Percentiles rank a stretch among this genome's conserved stretches.
Conservation (phyloP, 37 sponge, comb jelly and placozoan genomes). For the Geodia barretti region DNA sequence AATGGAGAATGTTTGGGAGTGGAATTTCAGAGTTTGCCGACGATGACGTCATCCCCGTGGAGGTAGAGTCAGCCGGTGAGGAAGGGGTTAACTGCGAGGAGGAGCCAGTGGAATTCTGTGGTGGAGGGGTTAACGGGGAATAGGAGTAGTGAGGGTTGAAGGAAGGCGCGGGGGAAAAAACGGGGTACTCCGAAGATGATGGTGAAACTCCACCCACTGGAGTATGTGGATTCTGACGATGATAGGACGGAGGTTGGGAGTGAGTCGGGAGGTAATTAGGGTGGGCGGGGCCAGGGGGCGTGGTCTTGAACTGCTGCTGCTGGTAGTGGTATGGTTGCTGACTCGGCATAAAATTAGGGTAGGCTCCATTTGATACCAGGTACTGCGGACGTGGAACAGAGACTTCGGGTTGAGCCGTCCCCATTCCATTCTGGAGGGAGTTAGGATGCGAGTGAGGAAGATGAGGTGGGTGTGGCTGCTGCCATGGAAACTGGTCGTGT, state of each 20-base stretch:
- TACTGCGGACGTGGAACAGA: not conserved
- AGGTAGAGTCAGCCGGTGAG: not conserved
- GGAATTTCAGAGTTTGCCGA: not conserved
- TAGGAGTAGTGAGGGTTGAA: not conserved
- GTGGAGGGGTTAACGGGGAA: not conserved
- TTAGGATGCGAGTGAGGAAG: not conserved
- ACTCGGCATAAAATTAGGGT: not conserved
- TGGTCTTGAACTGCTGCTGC: too few species aligned
- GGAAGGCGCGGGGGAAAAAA: not conserved
- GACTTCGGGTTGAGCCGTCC: not conserved
- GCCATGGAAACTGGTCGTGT: not conserved
- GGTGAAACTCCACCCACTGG: not conserved
- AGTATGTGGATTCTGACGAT: not conserved
- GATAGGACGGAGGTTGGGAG: not conserved
- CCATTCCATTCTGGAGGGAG: not conserved
- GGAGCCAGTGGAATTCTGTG: not conserved
- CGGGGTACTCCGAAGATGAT: not conserved
- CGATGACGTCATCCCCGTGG: not conserved
- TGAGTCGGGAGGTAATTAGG: not conserved
- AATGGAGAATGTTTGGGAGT: constrained; percentile 23
- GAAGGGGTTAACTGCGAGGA: not conserved
- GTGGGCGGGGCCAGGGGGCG: not conserved
- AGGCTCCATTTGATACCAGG: not conserved
- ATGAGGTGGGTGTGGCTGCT: not conserved
- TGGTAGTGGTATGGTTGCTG: not conserved